Conservation (phyloP, 2,113 vertebrate species). For the Dasypus novemcinctus region DNA sequence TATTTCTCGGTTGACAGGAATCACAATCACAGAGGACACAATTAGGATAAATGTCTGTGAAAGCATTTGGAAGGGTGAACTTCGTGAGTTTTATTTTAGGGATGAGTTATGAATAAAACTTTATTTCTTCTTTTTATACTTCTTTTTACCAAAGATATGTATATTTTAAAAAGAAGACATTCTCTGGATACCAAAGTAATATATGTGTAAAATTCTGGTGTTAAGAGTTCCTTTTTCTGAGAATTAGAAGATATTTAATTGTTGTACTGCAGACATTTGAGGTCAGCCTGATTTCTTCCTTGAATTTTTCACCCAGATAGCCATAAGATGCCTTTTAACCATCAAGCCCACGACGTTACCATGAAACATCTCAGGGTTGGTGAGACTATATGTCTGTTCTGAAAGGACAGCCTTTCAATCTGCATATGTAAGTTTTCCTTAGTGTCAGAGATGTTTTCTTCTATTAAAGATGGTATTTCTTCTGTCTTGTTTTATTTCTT, state of each 20-base stretch:
- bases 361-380: neutral
- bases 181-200: neutral
- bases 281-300: neutral
- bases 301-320: neutral
- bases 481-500: neutral
- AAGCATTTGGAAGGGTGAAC: neutral
- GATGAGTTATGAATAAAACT: neutral
- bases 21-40: neutral
- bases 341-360: neutral
- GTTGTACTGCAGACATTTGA: neutral
- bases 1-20: no score
- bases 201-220: neutral
- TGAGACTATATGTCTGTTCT: neutral
- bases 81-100: neutral
- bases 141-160: neutral
- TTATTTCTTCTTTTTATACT: neutral
- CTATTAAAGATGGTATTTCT: neutral
- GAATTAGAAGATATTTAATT: neutral
- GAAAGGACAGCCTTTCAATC: neutral
- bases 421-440: neutral
- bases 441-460: neutral
- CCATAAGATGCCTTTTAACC: neutral
- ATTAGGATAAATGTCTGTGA: rapidly evolving
- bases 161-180: neutral
- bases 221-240: neutral